A percentile compares a stretch with the other conserved stretches of the same genome.
phyloP scores from a whole-genome alignment of 2,113 vertebrate species.

The Upupa epops region DNA sequence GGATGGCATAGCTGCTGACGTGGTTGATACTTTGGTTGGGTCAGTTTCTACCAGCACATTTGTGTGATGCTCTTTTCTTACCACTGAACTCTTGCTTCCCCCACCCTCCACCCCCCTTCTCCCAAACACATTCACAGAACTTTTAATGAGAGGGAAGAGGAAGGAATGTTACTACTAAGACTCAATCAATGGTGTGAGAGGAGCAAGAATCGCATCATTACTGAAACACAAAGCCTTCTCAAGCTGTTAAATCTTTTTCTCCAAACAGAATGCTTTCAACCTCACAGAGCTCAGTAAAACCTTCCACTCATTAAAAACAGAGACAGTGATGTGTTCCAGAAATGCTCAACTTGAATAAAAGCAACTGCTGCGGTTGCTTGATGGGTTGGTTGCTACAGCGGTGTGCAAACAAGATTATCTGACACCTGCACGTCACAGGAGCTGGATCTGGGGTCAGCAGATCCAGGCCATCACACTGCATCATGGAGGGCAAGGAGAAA shows the following conservation, averaged over 20 bases:
- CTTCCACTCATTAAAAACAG: conserved; percentile 20
- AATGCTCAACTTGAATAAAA: conserved; percentile 29
- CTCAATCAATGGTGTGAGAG: neutral
- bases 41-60: neutral
- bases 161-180: conserved; percentile 40
- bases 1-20: neutral
- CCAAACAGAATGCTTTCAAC: neutral
- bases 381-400: neutral
- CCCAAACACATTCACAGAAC: conserved; percentile 34
- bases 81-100: neutral
- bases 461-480: conserved; percentile 40
- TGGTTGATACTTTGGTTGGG: neutral
- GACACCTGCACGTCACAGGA: conserved; percentile 21
- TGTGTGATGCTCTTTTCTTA: neutral
- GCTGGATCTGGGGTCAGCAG: conserved; percentile 51
- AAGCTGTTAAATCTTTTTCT: neutral
- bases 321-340: conserved; percentile 53
- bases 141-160: conserved; percentile 56
- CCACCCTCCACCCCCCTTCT: conserved; percentile 13
- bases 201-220: conserved; percentile 43
- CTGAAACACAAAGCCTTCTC: conserved; percentile 59
- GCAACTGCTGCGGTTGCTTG: conserved; percentile 28
- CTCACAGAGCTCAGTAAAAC: conserved; percentile 7
- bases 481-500: conserved; percentile 52
- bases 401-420: neutral